Evolutionary conservation across 2,113 vertebrate genomes (phyloP), one percentile per base, ranked within the genome.

Genomic region (Pteropus alecto): DNA sequence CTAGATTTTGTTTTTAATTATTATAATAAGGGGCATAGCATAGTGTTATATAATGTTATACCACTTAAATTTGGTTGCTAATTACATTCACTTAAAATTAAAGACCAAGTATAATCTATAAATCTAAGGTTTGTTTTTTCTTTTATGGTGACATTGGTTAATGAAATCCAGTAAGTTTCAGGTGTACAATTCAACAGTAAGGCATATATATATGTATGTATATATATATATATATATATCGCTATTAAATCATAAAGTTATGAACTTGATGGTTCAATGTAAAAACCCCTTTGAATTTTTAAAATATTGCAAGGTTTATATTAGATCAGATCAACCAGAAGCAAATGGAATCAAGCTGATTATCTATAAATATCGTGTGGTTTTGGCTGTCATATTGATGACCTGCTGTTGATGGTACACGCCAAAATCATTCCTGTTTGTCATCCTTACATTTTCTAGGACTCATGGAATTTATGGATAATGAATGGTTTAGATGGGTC

Each of bases 391-490:
- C 24, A 41, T 84, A 8, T 7, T 89, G 3, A 3, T 95, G 60
- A 61, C 56, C 56, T 56, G 15, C 0, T 78, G 22, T 48, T 93
- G 13, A n/a, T 28, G 24, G 2, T 83, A 0, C 60, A 86, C 10
- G 2, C n/a, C 61, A 5, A 28, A 79, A 15, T 93, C 10, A 0
- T 76, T 5, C 2, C 70, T 92, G 6, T 76, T 76, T 88, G 21
- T 90, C 61, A 74, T 87, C 83, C 65, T 91, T 90, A 51, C 3
- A 16, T 97, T 95, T 96, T 96, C 43, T 22, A 90, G 46, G 7
- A 7, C 77, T 95, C 33, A 28, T 4, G 19, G 51, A 79, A 54
- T 93, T 86, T 56, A 56, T n/a, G 30, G 56, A 46, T 96, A 94
- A 76, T 94, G 35, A 68, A 41, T 76, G 28, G 87, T 85, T 43